Base-by-base conservation (phyloP, 2,113 vertebrate species). In the Rissa tridactyla region DNA sequence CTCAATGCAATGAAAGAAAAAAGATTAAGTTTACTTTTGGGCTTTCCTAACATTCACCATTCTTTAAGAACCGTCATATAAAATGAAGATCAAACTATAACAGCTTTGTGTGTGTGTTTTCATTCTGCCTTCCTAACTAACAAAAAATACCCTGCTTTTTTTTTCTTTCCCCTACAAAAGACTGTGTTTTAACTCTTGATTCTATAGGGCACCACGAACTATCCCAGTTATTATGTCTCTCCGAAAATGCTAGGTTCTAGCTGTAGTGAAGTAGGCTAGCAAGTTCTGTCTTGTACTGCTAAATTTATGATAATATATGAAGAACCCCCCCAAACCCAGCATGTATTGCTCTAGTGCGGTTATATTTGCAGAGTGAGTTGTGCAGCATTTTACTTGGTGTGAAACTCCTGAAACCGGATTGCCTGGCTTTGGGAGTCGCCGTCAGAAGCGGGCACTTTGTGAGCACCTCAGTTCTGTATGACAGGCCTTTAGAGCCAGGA, bases 361-460 rank as follows among this genome's bases (percentile, higher is more conserved):
- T 49, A 5, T 14, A 47, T 54, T 18, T 38, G 15, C 23, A 9
- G 58, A 65, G 25, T 5, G 46, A 65, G 17, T 26, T 66, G 47
- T 36, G 20, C 10, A 18, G 40, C 4, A 4, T 16, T 72, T 44
- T 32, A 14, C 13, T 38, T 22, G 4, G 13, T 52, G 27, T 44
- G 22, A 42, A 69, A 65, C 34, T 87, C 54, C 49, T 40, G 26
- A 46, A 77, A 81, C 22, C 2, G 0, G 54, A 9, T 22, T 73
- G 13, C 30, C 38, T 49, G 72, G 12, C 64, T 68, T 51, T 51
- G 15, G 25, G 25, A 10, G 22, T 7, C 55, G 49, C 44, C 13
- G 5, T 32, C 38, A 34, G 38, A 81, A 64, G 54, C 0, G 0
- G 27, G 60, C 6, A 18, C 40, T 78, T 40, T 30, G 25, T 34